A percentile compares a stretch with the other conserved stretches of the same genome.
phyloP scores from a whole-genome alignment of 1,140 invertebrate species.

The Oscheius sp. region DNA sequence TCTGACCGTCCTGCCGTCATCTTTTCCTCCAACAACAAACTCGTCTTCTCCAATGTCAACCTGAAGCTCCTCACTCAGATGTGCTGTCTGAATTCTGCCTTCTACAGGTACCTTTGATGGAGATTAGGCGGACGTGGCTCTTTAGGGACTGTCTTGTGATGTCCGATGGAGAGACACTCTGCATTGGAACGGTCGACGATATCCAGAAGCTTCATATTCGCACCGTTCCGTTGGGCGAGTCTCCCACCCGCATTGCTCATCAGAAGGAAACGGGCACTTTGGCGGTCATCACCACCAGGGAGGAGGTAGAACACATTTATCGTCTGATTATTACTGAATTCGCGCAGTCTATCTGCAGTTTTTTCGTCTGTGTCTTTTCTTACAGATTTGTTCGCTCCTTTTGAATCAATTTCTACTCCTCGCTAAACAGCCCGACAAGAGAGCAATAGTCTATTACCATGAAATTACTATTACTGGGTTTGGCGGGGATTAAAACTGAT shows the following conservation, averaged over 20 bases:
- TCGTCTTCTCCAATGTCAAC: constrained; percentile 99
- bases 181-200: constrained; percentile 83
- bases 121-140: constrained; percentile 65
- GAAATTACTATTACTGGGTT: too few relatives aligned
- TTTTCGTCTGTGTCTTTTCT: too few relatives aligned
- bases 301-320: too few relatives aligned
- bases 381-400: neutral
- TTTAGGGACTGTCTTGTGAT: constrained; percentile 73
- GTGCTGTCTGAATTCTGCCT: constrained; percentile 90
- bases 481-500: too few relatives aligned
- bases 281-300: constrained; percentile 83
- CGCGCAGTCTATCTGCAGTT: too few relatives aligned
- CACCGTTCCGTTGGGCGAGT: constrained; percentile 88
- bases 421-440: too few relatives aligned
- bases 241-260: constrained; percentile 69
- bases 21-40: constrained; percentile 96
- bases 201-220: constrained; percentile 57
- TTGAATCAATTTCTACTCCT: neutral
- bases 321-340: too few relatives aligned
- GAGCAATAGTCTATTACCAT: too few relatives aligned
- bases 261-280: constrained; percentile 90
- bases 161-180: constrained; percentile 85
- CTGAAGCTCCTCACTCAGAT: constrained; percentile 95
- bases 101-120: constrained; percentile 75
- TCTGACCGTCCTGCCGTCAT: constrained; percentile 97